Evolutionary conservation across 2,888 invertebrate species (phyloP), one percentile per base, ranked within the genome.

Genomic region (Drosophila antonietae): DNA sequence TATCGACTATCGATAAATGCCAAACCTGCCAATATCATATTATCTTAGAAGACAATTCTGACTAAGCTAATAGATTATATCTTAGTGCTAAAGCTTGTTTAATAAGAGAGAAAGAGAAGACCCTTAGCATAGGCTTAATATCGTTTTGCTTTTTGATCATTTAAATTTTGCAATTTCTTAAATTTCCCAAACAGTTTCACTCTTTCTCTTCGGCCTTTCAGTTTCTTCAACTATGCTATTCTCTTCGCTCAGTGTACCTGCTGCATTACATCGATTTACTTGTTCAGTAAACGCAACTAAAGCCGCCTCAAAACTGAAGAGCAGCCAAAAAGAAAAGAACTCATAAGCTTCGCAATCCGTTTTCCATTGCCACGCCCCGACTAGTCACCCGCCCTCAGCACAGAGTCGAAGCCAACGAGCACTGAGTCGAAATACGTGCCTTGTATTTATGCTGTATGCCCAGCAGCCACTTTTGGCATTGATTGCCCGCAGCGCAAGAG

Each of bases 401-500:
- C n/a, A 39, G 37, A 23, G n/a, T 5, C 28, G 12, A 33, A n/a
- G 43, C 18, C 52, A n/a, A 39, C 37, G 37, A 14, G 35, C 20
- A 31, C 20, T 20, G 7, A 10, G 33, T 33, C 35, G 33, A 35
- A 35, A n/a, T n/a, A 57, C 57, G 57, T 57, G 57, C 28, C 28
- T 41, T 28, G 31, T 18, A n/a, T 28, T 12, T 33, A 12, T 31
- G 28, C 14, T n/a, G 55, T 39, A 12, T 31, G 41, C 18, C 59
- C 51, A 39, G 67, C 72, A 59, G 63, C 63, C 68, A 64, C 44
- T 64, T 51, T 68, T 64, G 78, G 61, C 71, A 79, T 76, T 82
- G 83, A 82, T 81, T 82, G 83, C 71, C 57, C 59, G 66, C 53
- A 52, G 56, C 47, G 31, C 68, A 68, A 23, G 53, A 74, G 79